These are phyloP conservation scores for Barbus barbus DNA, from an alignment of 2,113 vertebrate genomes.

Conservation along the genomic window DNA sequence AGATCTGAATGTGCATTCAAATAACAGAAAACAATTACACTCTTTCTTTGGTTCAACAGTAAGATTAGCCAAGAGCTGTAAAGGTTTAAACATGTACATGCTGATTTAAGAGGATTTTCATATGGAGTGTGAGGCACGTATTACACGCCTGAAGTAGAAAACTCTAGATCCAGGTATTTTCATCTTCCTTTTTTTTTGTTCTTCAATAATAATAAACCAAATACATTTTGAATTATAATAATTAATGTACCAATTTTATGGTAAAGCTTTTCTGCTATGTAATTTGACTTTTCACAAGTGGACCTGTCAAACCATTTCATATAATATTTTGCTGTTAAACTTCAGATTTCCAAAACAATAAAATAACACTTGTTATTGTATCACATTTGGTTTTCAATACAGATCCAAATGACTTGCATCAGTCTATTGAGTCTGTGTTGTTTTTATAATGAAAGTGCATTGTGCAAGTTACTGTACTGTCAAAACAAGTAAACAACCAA, in stretches of 20 bases:
- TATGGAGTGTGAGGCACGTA: constrained; percentile 46
- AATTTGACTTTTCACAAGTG: no score
- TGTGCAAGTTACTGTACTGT: background rate
- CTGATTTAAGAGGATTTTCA: constrained; percentile 50
- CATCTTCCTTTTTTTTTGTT: background rate
- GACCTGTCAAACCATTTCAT: background rate
- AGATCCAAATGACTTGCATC: background rate
- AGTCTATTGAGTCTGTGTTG: background rate
- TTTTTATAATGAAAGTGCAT: background rate
- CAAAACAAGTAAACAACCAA: constrained; percentile 1
- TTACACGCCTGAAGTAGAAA: background rate
- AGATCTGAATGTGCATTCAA: background rate
- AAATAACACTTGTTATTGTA: background rate
- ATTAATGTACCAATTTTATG: background rate
- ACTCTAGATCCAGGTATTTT: background rate
- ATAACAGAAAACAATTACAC: constrained; percentile 37
- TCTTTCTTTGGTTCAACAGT: constrained; percentile 27
- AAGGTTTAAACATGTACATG: constrained; percentile 40
- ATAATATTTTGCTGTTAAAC: background rate
- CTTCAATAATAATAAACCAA: background rate
- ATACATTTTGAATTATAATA: background rate
- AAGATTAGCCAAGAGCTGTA: constrained; percentile 1
- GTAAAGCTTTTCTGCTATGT: background rate
- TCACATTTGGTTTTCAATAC: background rate
- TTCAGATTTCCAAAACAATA: background rate